Base-by-base conservation (phyloP, 2,888 invertebrate genomes). In the Papilio protenor region DNA sequence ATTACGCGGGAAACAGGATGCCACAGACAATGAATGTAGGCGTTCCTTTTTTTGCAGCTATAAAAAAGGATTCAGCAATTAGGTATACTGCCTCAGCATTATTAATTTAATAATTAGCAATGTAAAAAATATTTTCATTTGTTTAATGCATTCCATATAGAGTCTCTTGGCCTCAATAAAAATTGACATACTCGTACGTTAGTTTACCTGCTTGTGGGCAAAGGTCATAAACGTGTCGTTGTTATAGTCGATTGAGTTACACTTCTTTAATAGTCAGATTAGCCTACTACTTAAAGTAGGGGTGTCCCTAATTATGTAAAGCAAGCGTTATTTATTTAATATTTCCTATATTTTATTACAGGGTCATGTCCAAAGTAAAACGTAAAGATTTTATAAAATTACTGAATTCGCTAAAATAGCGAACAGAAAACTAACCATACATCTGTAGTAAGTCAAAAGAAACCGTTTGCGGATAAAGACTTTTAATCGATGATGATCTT, bases 1-100 rank as follows among this genome's bases (percentile, higher is more conserved):
- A 89, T 88, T 84, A 83, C 85, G 85, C 84, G 85, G 87, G 87
- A 87, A 87, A 90, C 92, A 89, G 92, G 92, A 92, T 92, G 91
- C 86, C 79, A 76, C 72, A 76, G 78, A 66, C 77, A 77, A 72
- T 74, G 77, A 77, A 70, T 71, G 70, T 71, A 71, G 74, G 70
- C 49, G 73, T 70, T 52, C 27, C 49, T 49, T 49, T 61, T 77
- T 77, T 74, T 71, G 70, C 47, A 45, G 33, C 47, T 5, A 71
- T 8, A 55, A 64, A 27, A 33, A 73, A 77, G 45, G 55, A 74
- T 70, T 77, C 33, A 40, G 52, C 71, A 70, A 76, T 76, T 71
- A 71, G 59, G 66, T 64, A 40, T 66, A 45, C 45, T 79, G 80
- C 76, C 83, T 80, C 84, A 10, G 6, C 10, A 52, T 40, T 73